Conservation (phyloP, 2,888 invertebrate genomes). For the Psylliodes chrysocephalus region DNA sequence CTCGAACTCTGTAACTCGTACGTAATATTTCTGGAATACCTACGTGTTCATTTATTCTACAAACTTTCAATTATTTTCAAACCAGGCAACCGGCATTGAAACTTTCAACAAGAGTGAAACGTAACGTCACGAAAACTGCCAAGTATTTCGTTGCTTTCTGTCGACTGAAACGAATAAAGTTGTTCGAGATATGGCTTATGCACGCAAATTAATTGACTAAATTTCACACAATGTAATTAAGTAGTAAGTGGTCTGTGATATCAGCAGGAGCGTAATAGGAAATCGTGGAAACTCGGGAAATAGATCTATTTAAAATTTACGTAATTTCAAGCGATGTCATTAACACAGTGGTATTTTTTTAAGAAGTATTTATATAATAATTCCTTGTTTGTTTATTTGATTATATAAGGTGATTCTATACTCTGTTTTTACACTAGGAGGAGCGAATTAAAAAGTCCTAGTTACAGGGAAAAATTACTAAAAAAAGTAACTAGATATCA, state of each 20-base stretch:
- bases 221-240: constrained; percentile 31
- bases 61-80: constrained; percentile 25
- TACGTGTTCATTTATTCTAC: background rate
- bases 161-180: constrained; percentile 22
- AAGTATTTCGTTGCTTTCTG: constrained; percentile 26
- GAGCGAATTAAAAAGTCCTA: too few relatives aligned
- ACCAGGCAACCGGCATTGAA: too few relatives aligned
- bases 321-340: too few relatives aligned
- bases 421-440: too few relatives aligned
- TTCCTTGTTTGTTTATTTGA: too few relatives aligned
- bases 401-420: too few relatives aligned
- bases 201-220: constrained; percentile 36
- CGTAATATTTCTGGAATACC: constrained; percentile 7
- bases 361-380: too few relatives aligned
- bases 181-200: constrained; percentile 15
- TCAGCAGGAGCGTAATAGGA: background rate
- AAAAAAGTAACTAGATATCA: too few relatives aligned
- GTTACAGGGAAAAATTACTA: too few relatives aligned
- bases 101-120: constrained; percentile 19
- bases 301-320: too few relatives aligned
- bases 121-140: constrained; percentile 18
- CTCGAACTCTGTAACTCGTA: background rate
- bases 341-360: too few relatives aligned
- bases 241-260: background rate
- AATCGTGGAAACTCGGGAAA: too few relatives aligned